Evolutionary conservation across 2,888 invertebrate species (phyloP).

Genomic region (Lycocerus yunnanus): DNA sequence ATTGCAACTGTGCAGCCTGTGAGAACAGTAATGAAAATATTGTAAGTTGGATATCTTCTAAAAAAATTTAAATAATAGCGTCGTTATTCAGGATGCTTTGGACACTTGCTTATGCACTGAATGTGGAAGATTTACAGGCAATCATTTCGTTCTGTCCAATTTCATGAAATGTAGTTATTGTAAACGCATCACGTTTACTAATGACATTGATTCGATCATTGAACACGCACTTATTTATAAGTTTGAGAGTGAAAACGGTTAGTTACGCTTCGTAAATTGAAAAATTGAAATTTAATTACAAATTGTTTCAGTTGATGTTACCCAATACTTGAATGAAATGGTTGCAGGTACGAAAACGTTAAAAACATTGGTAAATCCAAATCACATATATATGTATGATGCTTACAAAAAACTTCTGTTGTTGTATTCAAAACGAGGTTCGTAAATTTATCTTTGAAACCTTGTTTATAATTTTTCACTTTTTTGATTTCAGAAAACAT

Average conservation of each 20-base stretch:
- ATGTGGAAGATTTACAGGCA: not conserved
- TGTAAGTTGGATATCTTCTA: not conserved
- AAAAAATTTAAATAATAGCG: not conserved
- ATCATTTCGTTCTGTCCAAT: not conserved
- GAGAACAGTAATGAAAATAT: not conserved
- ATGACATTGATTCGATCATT: not conserved
- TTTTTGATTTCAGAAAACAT: not conserved
- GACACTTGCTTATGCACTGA: not conserved
- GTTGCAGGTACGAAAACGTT: no score
- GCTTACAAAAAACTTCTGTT: not conserved
- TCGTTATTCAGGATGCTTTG: not conserved
- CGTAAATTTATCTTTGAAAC: not conserved
- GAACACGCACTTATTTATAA: not conserved
- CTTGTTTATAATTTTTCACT: not conserved
- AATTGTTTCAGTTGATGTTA: not conserved
- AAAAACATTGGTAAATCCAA: not conserved
- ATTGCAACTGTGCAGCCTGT: not conserved
- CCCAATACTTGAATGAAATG: no score
- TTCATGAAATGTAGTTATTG: not conserved
- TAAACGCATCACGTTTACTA: not conserved
- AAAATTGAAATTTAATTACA: not conserved
- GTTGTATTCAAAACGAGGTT: not conserved
- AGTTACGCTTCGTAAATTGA: not conserved
- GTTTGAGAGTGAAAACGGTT: not conserved
- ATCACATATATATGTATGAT: not conserved